Evolutionary conservation across 2,888 invertebrate genomes (phyloP).

Genomic region (Epiperipatus broadwayi): DNA sequence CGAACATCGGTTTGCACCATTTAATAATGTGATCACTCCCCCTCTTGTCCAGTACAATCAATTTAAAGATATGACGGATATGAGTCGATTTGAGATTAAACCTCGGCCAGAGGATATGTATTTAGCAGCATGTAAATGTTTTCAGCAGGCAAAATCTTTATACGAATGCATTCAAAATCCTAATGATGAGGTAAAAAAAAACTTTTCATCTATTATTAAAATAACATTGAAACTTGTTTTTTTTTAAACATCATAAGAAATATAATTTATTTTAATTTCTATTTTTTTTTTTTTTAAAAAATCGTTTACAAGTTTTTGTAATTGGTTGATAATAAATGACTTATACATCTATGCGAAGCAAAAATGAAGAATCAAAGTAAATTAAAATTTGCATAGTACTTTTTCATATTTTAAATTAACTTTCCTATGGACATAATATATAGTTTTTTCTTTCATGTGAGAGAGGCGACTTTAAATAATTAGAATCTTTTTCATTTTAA

Average conservation of each 20-base stretch:
- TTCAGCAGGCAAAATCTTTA: conserved; percentile 68
- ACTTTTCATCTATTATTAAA: neutral
- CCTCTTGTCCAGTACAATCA: conserved; percentile 77
- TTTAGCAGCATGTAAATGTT: conserved; percentile 68
- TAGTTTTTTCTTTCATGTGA: no score
- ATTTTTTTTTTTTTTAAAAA: no score
- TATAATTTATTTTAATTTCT: no score
- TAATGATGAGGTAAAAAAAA: conserved; percentile 47
- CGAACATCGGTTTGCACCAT: conserved; percentile 78
- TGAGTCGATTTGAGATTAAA: conserved; percentile 22
- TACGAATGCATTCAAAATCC: conserved; percentile 61
- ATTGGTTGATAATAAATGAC: no score
- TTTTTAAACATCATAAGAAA: conserved; percentile 16
- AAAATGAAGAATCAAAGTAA: no score
- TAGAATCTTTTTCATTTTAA: no score
- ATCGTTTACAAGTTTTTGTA: no score
- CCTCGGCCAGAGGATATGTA: conserved; percentile 34
- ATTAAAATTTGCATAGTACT: no score
- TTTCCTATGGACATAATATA: no score
- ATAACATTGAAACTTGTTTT: conserved; percentile 1
- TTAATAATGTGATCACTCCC: conserved; percentile 62
- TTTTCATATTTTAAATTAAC: no score
- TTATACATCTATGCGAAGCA: no score
- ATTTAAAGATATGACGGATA: conserved; percentile 58
- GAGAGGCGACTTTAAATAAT: no score